A percentile compares a stretch with the other conserved stretches of the same genome.
phyloP scores from a whole-genome alignment of 2,888 invertebrate species.

The Heliconius ismenius region DNA sequence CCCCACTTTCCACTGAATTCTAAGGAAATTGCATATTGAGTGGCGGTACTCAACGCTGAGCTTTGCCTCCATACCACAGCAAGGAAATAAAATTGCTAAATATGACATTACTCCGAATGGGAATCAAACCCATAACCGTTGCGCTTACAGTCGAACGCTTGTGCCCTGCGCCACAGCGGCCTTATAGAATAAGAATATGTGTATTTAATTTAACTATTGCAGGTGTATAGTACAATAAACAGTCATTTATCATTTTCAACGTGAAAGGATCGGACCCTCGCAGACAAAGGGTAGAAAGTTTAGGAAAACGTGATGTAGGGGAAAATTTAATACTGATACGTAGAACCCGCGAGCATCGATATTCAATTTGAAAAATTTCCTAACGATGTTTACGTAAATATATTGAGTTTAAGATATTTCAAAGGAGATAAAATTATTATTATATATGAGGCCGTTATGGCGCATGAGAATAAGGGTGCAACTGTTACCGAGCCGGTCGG shows the following conservation, averaged over 20 bases:
- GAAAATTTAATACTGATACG: conserved; percentile 36
- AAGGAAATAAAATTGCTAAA: no score
- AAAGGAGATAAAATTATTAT: neutral
- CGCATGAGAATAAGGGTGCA: no score
- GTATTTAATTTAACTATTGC: conserved; percentile 28
- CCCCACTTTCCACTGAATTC: no score
- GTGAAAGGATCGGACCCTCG: conserved; percentile 43
- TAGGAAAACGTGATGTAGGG: conserved; percentile 51
- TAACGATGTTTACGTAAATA: conserved; percentile 1
- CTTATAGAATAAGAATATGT: neutral
- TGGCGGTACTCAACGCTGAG: no score
- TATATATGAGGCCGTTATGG: no score
- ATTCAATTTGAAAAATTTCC: conserved; percentile 6
- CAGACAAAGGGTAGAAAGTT: conserved; percentile 44
- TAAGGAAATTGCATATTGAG: no score
- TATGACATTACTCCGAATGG: no score
- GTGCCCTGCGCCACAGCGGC: no score
- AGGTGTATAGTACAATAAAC: conserved; percentile 35
- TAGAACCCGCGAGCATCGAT: conserved; percentile 24
- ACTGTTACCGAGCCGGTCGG: no score
- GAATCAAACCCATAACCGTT: no score
- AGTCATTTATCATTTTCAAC: conserved; percentile 44
- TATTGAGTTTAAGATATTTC: neutral
- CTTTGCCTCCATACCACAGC: no score
- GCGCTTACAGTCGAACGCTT: no score